Conservation (phyloP, 1,140 invertebrate genomes). For the Drosophila ficusphila region DNA sequence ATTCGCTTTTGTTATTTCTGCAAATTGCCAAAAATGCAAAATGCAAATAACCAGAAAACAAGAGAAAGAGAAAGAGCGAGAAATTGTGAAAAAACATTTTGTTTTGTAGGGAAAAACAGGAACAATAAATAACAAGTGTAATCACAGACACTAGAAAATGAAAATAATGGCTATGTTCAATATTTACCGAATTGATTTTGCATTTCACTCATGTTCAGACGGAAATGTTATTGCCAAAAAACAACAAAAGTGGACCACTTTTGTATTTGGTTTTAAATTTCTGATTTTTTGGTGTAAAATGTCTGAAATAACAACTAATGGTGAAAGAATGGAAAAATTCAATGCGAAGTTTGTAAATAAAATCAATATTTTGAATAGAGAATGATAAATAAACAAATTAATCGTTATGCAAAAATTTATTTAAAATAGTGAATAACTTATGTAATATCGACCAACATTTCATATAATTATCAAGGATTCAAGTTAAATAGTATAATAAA, state of each 20-base stretch:
- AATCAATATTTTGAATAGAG: no score
- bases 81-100: not conserved
- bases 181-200: not conserved
- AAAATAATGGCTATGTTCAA: not conserved
- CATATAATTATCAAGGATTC: no score
- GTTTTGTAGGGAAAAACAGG: not conserved
- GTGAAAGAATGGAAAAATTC: not conserved
- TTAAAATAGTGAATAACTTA: no score
- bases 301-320: not conserved
- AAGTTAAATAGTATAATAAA: no score
- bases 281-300: not conserved
- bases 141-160: not conserved
- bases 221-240: not conserved
- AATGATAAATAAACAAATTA: no score
- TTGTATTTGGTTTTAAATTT: not conserved
- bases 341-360: no score
- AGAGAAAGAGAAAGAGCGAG: not conserved
- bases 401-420: no score
- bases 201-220: not conserved
- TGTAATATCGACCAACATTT: no score
- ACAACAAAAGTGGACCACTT: not conserved
- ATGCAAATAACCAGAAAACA: not conserved
- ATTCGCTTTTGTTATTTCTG: slow-evolving; percentile 3
- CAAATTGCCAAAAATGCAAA: slow-evolving; percentile 4
- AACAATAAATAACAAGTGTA: not conserved